Percentiles rank a stretch among this genome's conserved stretches.
Conservation (phyloP, 2,888 invertebrate genomes). For the Drosophila stalkeri region DNA sequence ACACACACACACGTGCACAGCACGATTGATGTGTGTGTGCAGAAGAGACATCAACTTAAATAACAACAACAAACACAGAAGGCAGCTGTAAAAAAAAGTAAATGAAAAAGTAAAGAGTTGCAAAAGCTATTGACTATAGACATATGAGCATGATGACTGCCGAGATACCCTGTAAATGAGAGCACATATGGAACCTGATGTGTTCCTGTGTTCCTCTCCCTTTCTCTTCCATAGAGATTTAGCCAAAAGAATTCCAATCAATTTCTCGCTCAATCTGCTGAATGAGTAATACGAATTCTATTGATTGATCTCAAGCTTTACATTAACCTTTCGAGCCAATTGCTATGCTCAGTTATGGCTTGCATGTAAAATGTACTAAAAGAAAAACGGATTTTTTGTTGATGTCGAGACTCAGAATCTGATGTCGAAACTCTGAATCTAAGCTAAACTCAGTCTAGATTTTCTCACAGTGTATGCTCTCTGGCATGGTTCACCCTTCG, state of each 20-base stretch:
- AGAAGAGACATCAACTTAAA: conserved; percentile 55
- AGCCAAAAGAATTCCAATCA: too few relatives aligned
- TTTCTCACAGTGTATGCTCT: conserved; percentile 2
- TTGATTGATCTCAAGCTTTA: too few relatives aligned
- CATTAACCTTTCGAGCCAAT: too few relatives aligned
- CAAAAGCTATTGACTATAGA: background rate
- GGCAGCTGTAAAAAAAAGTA: conserved; percentile 6
- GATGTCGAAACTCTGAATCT: too few relatives aligned
- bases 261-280: too few relatives aligned
- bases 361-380: too few relatives aligned
- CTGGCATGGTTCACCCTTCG: background rate
- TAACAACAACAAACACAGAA: conserved; percentile 33
- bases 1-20: conserved; percentile 7
- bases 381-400: too few relatives aligned
- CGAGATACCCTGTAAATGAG: conserved; percentile 4
- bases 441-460: background rate
- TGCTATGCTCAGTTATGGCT: too few relatives aligned
- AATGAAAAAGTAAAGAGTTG: conserved; percentile 13
- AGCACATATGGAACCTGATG: background rate
- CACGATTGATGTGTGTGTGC: conserved; percentile 50
- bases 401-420: too few relatives aligned
- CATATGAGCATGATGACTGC: background rate
- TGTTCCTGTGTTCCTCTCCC: too few relatives aligned
- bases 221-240: too few relatives aligned
- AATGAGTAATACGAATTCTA: too few relatives aligned